Base-by-base conservation (phyloP, 2,113 vertebrate species). In the zebrafish (Danio rerio) region DNA sequence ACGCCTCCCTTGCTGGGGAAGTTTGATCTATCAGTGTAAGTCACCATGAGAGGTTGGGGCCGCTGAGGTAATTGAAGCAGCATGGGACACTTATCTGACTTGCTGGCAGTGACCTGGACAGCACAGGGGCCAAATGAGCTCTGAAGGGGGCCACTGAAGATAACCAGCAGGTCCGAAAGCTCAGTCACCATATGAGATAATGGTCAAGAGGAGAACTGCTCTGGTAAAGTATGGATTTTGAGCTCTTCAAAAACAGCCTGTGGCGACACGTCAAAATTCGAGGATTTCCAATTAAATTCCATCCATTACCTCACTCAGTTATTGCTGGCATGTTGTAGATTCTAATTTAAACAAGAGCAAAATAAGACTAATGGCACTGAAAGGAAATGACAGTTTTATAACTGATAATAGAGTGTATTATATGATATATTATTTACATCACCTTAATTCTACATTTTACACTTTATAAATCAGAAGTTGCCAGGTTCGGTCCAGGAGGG, bases 31-130 rank as follows among this genome's bases (percentile, higher is more conserved):
- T 86, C 84, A 84, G 89, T 78, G 87, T 73, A 70, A 90, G 91
- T 78, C 81, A 74, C 87, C 88, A 86, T 83, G 42, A 69, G 61
- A 78, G 84, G 79, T 83, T 55, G 55, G 70, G 21, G 42, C 78
- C 55, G 21, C 81, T 86, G 76, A 86, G 89, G 86, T 93, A 92
- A 92, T 93, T 90, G 90, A 92, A 90, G 84, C 91, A 93, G 92
- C 91, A 92, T 90, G 92, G 82, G 81, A 84, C 88, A 70, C 90
- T 91, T 93, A 93, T 94, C 93, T 92, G 61, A 56, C 81, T 83
- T 84, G 85, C 87, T 91, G 89, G 70, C 87, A 87, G 88, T 89
- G 88, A 92, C 88, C 90, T 88, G 87, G 88, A 89, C 81, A 86
- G 84, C 81, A 85, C 82, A 88, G 87, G 83, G 83, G 90, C 85